phyloP scores from a whole-genome alignment of 2,797 vertebrate species.

The Astyanax mexicanus region DNA sequence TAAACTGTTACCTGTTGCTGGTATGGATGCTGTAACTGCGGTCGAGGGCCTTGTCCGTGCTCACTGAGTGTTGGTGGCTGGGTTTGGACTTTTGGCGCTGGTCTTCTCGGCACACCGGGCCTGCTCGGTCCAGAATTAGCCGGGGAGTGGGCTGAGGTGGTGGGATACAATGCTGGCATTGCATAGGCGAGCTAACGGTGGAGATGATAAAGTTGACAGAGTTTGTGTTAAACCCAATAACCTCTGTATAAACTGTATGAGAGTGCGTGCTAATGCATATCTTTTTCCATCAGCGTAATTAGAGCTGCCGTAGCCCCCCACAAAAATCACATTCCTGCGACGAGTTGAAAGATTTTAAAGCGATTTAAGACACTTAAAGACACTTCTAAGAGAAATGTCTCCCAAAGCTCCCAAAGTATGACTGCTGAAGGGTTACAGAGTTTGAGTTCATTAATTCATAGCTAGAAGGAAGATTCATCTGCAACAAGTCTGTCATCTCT shows the following conservation, averaged over 20 bases:
- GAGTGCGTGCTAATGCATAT: not conserved
- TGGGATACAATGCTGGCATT: not conserved
- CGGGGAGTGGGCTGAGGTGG: not conserved
- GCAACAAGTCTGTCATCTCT: not conserved
- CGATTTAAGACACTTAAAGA: not conserved
- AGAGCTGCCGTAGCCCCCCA: not conserved
- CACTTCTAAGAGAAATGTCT: not conserved
- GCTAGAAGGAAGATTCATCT: not conserved
- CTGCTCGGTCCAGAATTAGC: not conserved
- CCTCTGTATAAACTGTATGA: too few relatives aligned
- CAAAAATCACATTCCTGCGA: not conserved
- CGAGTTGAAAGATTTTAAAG: not conserved
- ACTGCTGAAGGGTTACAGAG: slow-evolving; percentile 45
- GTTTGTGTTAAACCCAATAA: slow-evolving; percentile 7
- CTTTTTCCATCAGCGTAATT: not conserved
- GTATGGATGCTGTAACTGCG: too few relatives aligned
- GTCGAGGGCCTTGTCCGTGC: too few relatives aligned
- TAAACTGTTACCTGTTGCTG: too few relatives aligned
- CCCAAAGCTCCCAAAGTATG: slow-evolving; percentile 1
- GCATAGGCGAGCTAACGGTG: not conserved
- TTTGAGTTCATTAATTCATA: slow-evolving; percentile 43
- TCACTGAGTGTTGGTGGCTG: not conserved
- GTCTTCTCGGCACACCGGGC: too few relatives aligned
- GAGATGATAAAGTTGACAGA: too few relatives aligned
- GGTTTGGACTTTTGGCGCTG: not conserved